Base-by-base conservation (phyloP, 1,140 invertebrate species). In the Brachionus asplanchnoidis region DNA sequence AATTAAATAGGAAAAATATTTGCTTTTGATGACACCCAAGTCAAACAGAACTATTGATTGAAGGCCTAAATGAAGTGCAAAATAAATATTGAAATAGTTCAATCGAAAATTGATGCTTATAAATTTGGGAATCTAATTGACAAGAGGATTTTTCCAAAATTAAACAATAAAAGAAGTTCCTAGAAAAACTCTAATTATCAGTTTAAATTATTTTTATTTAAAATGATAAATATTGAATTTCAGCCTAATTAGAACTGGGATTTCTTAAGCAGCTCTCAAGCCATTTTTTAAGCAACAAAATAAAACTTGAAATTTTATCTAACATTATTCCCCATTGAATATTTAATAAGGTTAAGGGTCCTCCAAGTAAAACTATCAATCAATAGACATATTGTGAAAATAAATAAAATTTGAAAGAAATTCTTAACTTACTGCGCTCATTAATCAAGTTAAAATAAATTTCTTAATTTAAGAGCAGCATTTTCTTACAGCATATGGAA, bases 41-140 rank as follows among this genome's bases (percentile, higher is more conserved):
- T 60, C 53, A 60, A 60, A 60, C 53, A 60, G 53, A 60, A 60
- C 23, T 60, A 60, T 60, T 60, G 53, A 60, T 60, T 60, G 53
- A 60, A 60, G 8, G 0, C 53, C 53, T 60, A 2, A 60, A 60
- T 60, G 53, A 60, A 60, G 53, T 60, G 20, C 4, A 60, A 60
- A 60, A 60, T 60, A 60, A 60, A 60, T 60, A 60, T 60, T 60
- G 53, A 60, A 60, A 60, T 60, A 60, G 53, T 60, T 60, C 53
- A 60, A 26, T 60, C 23, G 20, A 26, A 60, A 60, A 26, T 60
- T 60, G 17, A 60, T 60, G 53, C 53, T 60, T 60, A 26, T 60
- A 20, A 60, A 20, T 60, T 60, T 60, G n/a, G n/a, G 2, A 20
- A 20, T 8, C 17, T 60, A 60, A 60, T 60, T 60, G 8, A 20